Evolutionary conservation across 2,113 vertebrate species (phyloP), one percentile per base, ranked within the genome.

Genomic region (Proteles cristata): DNA sequence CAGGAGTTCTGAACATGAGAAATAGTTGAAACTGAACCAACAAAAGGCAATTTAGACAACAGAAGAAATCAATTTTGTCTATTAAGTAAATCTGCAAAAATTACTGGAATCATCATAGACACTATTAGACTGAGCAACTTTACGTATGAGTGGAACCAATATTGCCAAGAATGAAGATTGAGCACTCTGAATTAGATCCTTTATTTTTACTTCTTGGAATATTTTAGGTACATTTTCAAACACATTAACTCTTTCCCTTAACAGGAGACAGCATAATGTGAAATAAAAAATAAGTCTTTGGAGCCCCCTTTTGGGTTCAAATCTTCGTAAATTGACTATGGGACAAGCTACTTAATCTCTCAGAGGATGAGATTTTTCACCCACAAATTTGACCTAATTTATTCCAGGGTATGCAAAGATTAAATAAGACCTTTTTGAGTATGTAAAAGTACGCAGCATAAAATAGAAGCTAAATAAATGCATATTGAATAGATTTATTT

Each of bases 211-310:
- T 66, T 76, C 23, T n/a, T 86, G 25, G 8, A 76, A 90, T 85
- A 66, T 58, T 71, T 91, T 82, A 53, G 28, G 15, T 84, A 79
- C 7, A 5, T 87, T 88, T 94, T 11, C 5, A 91, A 96, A 80
- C 3, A 55, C 7, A 53, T 39, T 45, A 90, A 45, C 26, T 58
- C 65, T 16, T 83, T 80, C 8, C 7, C 11, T 74, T 83, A 94
- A 58, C 1, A 92, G 26, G 53, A 82, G 31, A 83, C 26, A 69
- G 9, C 2, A 55, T 58, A 7, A 76, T 21, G 48, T 85, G 58
- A 45, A 93, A 94, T 11, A 69, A 48, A 83, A 94, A 50, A 17
- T 74, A 83, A 93, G 11, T 45, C 23, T 86, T 90, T 88, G n/a
- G 16, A 83, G 9, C 5, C 11, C 58, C 21, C 2, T 16, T 48